Evolutionary conservation across 1,140 invertebrate genomes (phyloP), one percentile per base, ranked within the genome.

Genomic region (Prorops nasuta): DNA sequence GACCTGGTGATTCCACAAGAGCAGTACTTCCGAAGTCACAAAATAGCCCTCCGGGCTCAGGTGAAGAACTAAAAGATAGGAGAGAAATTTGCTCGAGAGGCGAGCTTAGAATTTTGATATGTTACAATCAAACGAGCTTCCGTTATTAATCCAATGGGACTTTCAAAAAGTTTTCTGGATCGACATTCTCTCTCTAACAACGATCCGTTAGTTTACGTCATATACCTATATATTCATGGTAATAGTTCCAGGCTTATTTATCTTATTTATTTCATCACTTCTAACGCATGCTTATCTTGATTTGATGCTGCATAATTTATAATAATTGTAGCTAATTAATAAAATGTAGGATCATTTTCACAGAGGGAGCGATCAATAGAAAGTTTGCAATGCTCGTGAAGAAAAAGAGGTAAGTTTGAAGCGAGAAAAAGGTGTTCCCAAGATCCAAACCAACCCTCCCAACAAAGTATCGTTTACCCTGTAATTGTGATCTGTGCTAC

Each of bases 401-500:
- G 24, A 28, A 28, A 10, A 10, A 4, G 10, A 28, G 10, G 10
- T 6, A 28, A 28, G 4, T 28, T 28, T 28, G 4, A 28, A 28
- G 10, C 24, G 4, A 28, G 24, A 28, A 28, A 28, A 6, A 6
- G 24, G 10, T 28, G 24, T 28, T 28, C 4, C 24, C 4, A 12
- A 36, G 43, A 54, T 56, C 45, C 44, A 51, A 54, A 56, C 49
- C 35, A 41, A 49, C n/a, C 24, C 24, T 28, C 24, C 24, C 24
- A 38, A 12, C 49, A 47, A 58, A 45, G 44, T 55, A 60, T 64
- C 54, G 52, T 57, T 52, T 41, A 48, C 34, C 43, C 22, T 24
- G 51, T 51, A 47, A 41, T 34, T 34, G 38, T 32, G 44, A 59
- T 54, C 51, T 28, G 40, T 31, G 31, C 52, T 47, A 16, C 59